These are phyloP conservation scores for Dasypogon diadema DNA, from an alignment of 2,888 invertebrate genomes.

Conservation along the genomic window DNA sequence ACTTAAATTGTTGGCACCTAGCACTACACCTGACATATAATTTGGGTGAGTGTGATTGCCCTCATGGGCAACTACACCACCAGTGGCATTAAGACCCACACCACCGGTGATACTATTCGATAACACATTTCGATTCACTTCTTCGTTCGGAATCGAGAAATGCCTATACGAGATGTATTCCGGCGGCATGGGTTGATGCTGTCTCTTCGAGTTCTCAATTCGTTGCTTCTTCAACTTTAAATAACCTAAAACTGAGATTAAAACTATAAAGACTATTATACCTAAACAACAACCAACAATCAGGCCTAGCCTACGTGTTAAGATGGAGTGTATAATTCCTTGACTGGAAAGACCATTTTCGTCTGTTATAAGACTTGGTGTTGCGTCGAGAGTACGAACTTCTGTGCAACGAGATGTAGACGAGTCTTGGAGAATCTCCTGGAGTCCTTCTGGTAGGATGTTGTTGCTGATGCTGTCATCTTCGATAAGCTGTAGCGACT, in stretches of 20 bases:
- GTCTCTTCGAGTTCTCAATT: slow-evolving; percentile 77
- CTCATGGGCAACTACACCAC: background rate
- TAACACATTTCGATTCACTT: slow-evolving; percentile 62
- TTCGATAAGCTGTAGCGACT: slow-evolving; percentile 57
- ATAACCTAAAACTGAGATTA: slow-evolving; percentile 87
- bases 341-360: slow-evolving; percentile 74
- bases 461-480: slow-evolving; percentile 70
- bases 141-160: slow-evolving; percentile 78
- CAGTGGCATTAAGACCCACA: slow-evolving; percentile 59
- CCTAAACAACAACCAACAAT: slow-evolving; percentile 90
- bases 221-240: slow-evolving; percentile 87
- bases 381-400: slow-evolving; percentile 80
- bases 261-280: slow-evolving; percentile 84
- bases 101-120: slow-evolving; percentile 60
- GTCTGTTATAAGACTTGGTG: slow-evolving; percentile 73
- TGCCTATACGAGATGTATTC: slow-evolving; percentile 85
- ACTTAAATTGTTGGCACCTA: slow-evolving; percentile 67
- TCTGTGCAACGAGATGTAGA: slow-evolving; percentile 82
- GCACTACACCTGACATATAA: slow-evolving; percentile 67
- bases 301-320: slow-evolving; percentile 84
- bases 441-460: slow-evolving; percentile 72
- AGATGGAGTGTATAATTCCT: slow-evolving; percentile 80
- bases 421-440: slow-evolving; percentile 76
- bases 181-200: slow-evolving; percentile 76
- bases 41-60: slow-evolving; percentile 62